phyloP scores from a whole-genome alignment of 2,888 invertebrate genomes.

The Spisula solida region DNA sequence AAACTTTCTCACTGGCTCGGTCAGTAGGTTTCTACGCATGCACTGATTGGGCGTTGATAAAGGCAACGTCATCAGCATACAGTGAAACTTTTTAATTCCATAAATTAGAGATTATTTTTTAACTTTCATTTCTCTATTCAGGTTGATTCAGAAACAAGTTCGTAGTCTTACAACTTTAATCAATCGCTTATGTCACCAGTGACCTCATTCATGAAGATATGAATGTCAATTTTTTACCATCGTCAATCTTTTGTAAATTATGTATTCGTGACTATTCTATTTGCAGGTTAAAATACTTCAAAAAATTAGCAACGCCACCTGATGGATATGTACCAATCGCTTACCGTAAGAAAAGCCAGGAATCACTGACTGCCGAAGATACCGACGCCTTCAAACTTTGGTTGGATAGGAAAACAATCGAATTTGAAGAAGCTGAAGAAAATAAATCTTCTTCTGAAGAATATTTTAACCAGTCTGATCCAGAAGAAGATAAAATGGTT shows the following conservation, averaged over 20 bases:
- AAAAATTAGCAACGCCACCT: constrained; percentile 42
- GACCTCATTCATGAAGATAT: too few relatives aligned
- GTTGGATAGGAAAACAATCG: constrained; percentile 73
- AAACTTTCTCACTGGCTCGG: too few relatives aligned
- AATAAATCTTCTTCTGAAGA: constrained; percentile 61
- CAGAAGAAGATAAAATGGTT: constrained; percentile 66
- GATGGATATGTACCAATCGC: constrained; percentile 59
- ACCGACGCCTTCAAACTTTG: constrained; percentile 77
- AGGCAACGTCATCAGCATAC: too few relatives aligned
- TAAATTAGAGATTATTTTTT: too few relatives aligned
- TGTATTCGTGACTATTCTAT: background rate
- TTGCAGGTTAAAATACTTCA: constrained; percentile 51
- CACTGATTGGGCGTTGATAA: too few relatives aligned
- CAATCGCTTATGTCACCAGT: too few relatives aligned
- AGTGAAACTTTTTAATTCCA: too few relatives aligned
- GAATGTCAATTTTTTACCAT: background rate
- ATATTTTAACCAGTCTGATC: constrained; percentile 55
- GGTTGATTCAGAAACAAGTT: too few relatives aligned
- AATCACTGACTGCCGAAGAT: constrained; percentile 35
- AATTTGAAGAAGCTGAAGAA: constrained; percentile 53
- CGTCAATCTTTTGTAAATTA: background rate
- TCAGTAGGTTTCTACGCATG: too few relatives aligned
- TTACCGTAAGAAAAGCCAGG: constrained; percentile 52
- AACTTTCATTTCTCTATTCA: too few relatives aligned
- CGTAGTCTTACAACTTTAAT: too few relatives aligned